These are phyloP conservation scores for Trachythela sp. DNA, from an alignment of 64 coral and sea anemone genomes.

Conservation along the genomic window DNA sequence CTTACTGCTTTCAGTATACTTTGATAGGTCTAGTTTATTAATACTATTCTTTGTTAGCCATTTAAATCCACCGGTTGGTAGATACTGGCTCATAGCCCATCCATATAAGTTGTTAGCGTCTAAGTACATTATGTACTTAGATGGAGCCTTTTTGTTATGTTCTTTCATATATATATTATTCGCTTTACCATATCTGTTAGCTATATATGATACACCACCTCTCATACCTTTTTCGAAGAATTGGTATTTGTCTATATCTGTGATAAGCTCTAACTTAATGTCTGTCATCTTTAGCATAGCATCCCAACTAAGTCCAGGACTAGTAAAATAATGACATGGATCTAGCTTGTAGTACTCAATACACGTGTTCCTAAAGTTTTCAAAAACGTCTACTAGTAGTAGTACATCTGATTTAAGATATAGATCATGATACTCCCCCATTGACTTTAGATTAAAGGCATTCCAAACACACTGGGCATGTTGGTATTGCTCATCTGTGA, in stretches of 20 bases:
- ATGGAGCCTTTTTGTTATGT: background rate
- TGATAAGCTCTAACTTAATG: background rate
- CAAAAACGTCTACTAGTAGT: background rate
- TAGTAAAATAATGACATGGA: background rate
- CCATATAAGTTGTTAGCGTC: too few species aligned
- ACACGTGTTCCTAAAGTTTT: background rate
- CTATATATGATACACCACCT: background rate
- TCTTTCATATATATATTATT: constrained; percentile 25
- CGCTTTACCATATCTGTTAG: background rate
- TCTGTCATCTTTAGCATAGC: background rate
- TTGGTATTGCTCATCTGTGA: background rate
- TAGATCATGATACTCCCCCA: background rate
- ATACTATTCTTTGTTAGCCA: too few species aligned
- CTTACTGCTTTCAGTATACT: too few species aligned
- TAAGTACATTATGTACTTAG: too few species aligned
- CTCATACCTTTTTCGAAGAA: too few species aligned
- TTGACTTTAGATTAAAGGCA: background rate
- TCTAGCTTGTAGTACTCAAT: background rate
- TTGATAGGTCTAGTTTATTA: too few species aligned
- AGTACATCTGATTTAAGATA: background rate
- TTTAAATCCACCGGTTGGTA: too few species aligned
- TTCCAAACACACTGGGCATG: background rate
- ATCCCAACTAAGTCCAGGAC: background rate
- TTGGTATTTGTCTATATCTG: background rate
- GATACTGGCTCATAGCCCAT: too few species aligned